These are phyloP conservation scores for Corticium candelabrum DNA, from an alignment of 37 sponge, comb jelly and placozoan species.

Conservation along the genomic window DNA sequence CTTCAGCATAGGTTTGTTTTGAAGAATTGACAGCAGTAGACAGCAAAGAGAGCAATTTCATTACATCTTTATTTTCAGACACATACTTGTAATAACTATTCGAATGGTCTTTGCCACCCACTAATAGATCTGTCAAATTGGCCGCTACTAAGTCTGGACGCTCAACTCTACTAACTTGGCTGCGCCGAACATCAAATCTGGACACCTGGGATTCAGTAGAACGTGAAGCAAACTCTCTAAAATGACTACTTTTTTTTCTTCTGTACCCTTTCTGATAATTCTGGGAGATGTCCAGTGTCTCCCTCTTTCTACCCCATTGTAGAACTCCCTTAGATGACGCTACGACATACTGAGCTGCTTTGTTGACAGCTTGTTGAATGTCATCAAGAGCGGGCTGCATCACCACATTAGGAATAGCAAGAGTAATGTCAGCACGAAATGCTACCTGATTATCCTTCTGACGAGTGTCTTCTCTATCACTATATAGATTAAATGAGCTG, in stretches of 20 bases:
- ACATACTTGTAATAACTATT: constrained; percentile 49
- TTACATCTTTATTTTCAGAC: constrained; percentile 88
- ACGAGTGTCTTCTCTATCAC: constrained; percentile 17
- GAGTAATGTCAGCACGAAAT: constrained; percentile 52
- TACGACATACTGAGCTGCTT: constrained; percentile 47
- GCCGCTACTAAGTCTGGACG: neutral
- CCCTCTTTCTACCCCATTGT: no score
- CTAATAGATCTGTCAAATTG: neutral
- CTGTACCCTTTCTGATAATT: neutral
- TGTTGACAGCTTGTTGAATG: constrained; percentile 64
- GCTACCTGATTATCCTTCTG: constrained; percentile 46
- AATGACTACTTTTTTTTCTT: neutral
- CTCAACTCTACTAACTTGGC: no score
- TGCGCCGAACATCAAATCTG: neutral
- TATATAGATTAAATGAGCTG: constrained; percentile 18
- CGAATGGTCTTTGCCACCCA: constrained; percentile 1
- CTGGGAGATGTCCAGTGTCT: no score
- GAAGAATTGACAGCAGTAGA: constrained; percentile 67
- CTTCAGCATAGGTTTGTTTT: constrained; percentile 36
- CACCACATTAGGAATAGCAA: constrained; percentile 68
- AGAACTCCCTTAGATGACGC: constrained; percentile 41
- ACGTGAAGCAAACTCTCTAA: no score
- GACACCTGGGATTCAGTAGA: no score
- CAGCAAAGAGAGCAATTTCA: constrained; percentile 55
- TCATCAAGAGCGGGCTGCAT: constrained; percentile 83